Conservation (phyloP, 2,113 vertebrate species). For the Brevimyrus niger region DNA sequence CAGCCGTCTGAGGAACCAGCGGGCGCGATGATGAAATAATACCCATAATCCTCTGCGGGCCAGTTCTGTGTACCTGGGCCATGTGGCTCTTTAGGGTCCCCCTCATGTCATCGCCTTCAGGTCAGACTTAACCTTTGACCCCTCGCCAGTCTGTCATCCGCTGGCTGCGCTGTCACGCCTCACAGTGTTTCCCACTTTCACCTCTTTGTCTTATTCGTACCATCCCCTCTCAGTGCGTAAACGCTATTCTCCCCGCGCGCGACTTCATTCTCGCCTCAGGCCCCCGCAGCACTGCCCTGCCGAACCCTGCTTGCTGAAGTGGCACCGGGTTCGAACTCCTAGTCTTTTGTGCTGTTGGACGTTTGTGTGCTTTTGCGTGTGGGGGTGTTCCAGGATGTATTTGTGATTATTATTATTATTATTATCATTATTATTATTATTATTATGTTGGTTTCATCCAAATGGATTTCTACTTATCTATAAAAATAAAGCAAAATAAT, state of each 20-base stretch:
- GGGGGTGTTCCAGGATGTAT: not conserved
- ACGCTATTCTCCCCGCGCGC: not conserved
- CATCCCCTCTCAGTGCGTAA: not conserved
- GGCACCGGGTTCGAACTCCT: not conserved
- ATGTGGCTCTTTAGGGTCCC: not conserved
- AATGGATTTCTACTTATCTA: not conserved
- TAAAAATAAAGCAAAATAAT: not conserved
- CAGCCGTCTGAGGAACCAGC: not conserved
- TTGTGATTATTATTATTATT: not conserved
- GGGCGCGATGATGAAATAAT: not conserved
- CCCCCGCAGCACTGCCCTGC: not conserved
- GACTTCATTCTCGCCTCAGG: not conserved
- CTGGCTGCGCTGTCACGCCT: not conserved
- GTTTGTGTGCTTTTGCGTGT: not conserved
- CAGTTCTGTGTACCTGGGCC: not conserved
- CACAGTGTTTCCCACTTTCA: not conserved
- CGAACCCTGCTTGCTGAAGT: not conserved
- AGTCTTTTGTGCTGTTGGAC: not conserved
- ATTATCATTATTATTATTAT: not conserved
- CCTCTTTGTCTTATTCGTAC: not conserved
- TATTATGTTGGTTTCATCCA: not conserved
- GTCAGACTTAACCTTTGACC: not conserved
- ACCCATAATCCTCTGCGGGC: not conserved
- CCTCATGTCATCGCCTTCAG: not conserved
- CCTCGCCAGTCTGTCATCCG: not conserved